Evolutionary conservation across 2,113 vertebrate genomes (phyloP).

Genomic region (Alectura lathami): DNA sequence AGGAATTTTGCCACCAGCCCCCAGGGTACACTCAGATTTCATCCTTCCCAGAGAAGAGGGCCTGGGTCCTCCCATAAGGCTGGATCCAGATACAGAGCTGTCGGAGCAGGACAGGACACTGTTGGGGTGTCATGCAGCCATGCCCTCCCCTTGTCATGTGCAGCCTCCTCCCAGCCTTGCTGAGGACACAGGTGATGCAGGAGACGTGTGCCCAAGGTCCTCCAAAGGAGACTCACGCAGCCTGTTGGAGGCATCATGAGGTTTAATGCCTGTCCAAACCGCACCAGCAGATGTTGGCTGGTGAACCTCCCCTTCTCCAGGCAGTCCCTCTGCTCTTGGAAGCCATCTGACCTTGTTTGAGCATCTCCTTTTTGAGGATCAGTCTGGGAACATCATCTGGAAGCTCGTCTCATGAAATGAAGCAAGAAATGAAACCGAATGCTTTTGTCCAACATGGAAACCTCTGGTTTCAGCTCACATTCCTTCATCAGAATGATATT

Average conservation of each 20-base stretch:
- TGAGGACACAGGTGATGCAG: not conserved
- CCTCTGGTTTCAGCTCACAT: not conserved
- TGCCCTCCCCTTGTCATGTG: not conserved
- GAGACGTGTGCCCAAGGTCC: not conserved
- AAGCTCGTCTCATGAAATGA: not conserved
- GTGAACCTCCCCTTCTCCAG: not conserved
- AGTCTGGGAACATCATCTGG: not conserved
- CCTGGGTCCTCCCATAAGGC: not conserved
- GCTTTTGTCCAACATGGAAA: not conserved
- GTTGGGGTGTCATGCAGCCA: not conserved
- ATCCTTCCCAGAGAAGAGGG: not conserved
- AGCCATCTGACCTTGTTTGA: not conserved
- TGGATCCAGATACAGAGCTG: not conserved
- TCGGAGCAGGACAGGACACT: not conserved
- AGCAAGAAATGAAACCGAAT: not conserved
- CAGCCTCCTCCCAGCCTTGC: not conserved
- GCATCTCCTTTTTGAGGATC: not conserved
- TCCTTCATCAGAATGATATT: not conserved
- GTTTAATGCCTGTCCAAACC: not conserved
- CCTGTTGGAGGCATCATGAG: not conserved
- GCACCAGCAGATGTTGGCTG: fast-evolving
- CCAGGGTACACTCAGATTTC: not conserved
- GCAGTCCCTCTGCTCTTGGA: not conserved
- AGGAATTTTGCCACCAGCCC: not conserved
- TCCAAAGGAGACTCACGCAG: not conserved